These are phyloP conservation scores for Erythrocercus mccallii DNA, from an alignment of 2,113 vertebrate species.

Conservation along the genomic window DNA sequence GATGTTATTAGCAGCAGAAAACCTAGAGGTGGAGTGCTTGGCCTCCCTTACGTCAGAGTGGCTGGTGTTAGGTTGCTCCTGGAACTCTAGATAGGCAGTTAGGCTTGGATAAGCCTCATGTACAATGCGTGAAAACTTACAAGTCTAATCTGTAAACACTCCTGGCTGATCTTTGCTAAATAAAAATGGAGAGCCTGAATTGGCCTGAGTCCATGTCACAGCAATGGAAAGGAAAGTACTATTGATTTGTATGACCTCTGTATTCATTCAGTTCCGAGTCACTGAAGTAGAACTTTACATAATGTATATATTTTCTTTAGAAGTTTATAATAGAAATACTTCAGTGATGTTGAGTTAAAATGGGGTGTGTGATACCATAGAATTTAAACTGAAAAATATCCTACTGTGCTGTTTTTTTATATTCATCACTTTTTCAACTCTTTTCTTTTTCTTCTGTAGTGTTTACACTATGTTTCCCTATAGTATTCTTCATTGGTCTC, in stretches of 20 bases:
- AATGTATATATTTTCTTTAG: background rate
- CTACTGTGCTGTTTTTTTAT: background rate
- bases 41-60: rapidly evolving
- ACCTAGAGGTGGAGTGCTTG: background rate
- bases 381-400: background rate
- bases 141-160: background rate
- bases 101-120: background rate
- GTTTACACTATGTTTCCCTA: constrained; percentile 95
- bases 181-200: background rate
- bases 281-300: background rate
- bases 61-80: background rate
- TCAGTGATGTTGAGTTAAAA: background rate
- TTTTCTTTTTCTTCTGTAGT: constrained; percentile 67
- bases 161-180: background rate
- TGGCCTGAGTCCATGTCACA: background rate
- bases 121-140: background rate
- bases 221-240: background rate
- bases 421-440: background rate
- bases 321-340: background rate
- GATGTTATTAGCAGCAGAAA: background rate
- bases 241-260: background rate
- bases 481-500: constrained; percentile 96
- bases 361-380: background rate
- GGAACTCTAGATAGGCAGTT: background rate
- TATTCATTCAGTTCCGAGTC: background rate